Conservation (phyloP, 2,797 vertebrate genomes). For the Loris lydekkerianus region DNA sequence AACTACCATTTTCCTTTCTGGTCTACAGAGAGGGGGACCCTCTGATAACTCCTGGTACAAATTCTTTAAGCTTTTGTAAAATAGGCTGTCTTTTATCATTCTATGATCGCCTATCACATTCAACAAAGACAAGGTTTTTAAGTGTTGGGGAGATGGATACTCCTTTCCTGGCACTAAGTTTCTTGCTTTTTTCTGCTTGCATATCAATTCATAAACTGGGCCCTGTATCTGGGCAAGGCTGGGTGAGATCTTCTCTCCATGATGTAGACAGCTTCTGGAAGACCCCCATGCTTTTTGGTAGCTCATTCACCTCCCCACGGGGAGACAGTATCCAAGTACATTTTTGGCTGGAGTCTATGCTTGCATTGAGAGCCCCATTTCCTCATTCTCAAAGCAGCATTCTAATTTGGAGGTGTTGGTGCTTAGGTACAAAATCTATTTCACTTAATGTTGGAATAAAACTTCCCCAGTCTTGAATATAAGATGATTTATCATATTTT, state of each 20-base stretch:
- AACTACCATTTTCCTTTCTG: background rate
- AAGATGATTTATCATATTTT: background rate
- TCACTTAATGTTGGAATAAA: background rate
- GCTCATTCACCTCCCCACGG: background rate
- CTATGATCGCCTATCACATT: background rate
- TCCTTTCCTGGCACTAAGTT: background rate
- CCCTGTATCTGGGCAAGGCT: background rate
- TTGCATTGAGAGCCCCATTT: background rate
- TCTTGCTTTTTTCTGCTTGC: background rate
- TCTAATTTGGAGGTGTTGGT: background rate
- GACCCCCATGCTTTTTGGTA: background rate
- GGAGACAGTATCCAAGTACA: background rate
- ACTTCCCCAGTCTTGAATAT: background rate
- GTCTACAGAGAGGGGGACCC: background rate
- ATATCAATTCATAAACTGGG: background rate
- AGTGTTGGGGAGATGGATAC: background rate
- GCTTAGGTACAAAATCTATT: background rate
- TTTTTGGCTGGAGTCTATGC: background rate
- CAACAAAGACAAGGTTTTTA: background rate
- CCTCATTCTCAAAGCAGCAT: background rate
- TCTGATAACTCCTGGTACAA: background rate
- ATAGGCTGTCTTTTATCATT: background rate
- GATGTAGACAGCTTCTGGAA: background rate
- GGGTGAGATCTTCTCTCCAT: background rate
- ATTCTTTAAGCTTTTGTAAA: background rate